phyloP scores from a whole-genome alignment of 2,797 vertebrate genomes.

The Karalla daura region DNA sequence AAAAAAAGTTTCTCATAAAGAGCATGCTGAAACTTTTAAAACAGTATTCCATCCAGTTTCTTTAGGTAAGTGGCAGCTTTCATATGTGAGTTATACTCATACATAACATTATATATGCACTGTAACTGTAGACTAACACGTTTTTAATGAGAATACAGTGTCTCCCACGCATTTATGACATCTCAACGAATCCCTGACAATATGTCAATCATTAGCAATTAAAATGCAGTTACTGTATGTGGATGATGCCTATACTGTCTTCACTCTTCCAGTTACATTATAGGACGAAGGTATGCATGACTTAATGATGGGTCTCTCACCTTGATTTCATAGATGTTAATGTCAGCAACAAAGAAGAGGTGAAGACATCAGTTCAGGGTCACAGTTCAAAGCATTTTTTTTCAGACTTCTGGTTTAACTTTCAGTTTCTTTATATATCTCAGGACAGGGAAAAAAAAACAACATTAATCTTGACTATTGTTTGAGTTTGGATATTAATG shows the following conservation, averaged over 20 bases:
- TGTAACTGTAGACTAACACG: neutral
- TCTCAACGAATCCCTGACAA: slow-evolving; percentile 1
- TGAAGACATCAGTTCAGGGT: neutral
- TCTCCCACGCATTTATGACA: slow-evolving; percentile 20
- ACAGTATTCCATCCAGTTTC: neutral
- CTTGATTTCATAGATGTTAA: neutral
- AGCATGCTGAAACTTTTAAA: neutral
- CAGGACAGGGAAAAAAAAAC: neutral
- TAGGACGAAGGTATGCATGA: neutral
- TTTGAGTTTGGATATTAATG: slow-evolving; percentile 9
- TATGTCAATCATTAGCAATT: slow-evolving; percentile 29
- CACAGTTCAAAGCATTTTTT: neutral
- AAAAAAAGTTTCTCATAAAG: slow-evolving; percentile 1
- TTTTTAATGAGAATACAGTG: slow-evolving; percentile 22
- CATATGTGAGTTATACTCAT: neutral
- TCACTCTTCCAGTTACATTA: neutral
- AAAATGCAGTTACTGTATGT: slow-evolving; percentile 31
- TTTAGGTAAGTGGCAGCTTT: neutral
- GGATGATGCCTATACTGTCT: neutral
- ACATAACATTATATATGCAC: neutral
- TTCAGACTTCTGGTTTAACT: neutral
- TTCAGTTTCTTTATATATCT: neutral
- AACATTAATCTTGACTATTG: neutral
- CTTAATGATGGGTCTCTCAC: neutral
- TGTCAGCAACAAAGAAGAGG: neutral